Base-by-base conservation (phyloP, 2,888 invertebrate species). In the Caenorhabditis sp. region DNA sequence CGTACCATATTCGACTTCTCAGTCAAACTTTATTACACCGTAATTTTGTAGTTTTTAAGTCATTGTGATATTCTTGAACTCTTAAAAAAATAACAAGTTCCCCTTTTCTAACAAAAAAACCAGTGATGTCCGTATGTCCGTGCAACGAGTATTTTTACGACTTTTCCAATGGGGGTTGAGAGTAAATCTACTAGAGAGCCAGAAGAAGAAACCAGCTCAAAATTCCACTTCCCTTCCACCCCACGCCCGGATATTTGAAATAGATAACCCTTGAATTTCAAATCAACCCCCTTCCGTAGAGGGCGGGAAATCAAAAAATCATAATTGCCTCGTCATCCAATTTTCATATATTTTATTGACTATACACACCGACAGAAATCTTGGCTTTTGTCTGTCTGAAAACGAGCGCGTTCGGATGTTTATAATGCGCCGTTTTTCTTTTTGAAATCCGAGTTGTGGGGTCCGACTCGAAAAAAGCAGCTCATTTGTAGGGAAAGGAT, bases 401-500 rank as follows among this genome's bases (percentile, higher is more conserved):
- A 73, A 49, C 61, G 28, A 73, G 35, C 49, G 49, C 63, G 58
- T 74, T 74, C 64, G 51, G 44, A 56, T 75, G 58, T 68, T 68
- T 79, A 64, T 64, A 70, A 70, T 79, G 54, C 68, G 47, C 56
- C 24, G n/a, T n/a, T n/a, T 31, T 44, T 44, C 16, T 47, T 47
- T 68, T 76, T 68, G 68, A 76, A 76, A 68, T 68, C 76, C 68
- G 68, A 68, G 68, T 76, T 68, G 54, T 2, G 19, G 47, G 54
- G 63, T 64, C 35, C 64, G 74, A 63, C 54, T 64, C 44, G 58
- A 74, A 75, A 58, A 76, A 77, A 41, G 77, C 77, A 77, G 77
- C 77, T 77, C 77, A 77, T 77, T 77, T 77, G 69, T 77, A 68
- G 69, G 54, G 64, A 68, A 63, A 70, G 58, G 70, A 70, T 77